phyloP scores from a whole-genome alignment of 2,888 invertebrate genomes.

The Ectropis crepuscularia region DNA sequence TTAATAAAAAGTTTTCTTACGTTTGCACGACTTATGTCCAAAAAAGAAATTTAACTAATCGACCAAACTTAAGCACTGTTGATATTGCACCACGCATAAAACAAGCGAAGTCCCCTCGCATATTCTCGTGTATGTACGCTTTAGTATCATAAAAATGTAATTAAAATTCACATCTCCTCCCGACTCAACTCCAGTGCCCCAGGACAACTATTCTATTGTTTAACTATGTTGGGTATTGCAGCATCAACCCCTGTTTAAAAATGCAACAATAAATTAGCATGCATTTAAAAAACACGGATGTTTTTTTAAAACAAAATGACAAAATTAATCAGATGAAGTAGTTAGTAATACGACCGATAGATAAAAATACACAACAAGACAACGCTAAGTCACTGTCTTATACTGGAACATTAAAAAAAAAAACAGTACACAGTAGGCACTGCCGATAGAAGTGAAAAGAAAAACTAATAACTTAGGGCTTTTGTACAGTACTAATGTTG shows the following conservation, averaged over 20 bases:
- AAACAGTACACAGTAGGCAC: too few relatives aligned
- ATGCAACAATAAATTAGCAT: slow-evolving; percentile 41
- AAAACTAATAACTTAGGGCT: too few relatives aligned
- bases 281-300: neutral
- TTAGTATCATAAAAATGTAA: slow-evolving; percentile 81
- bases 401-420: neutral
- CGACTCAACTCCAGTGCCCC: slow-evolving; percentile 54
- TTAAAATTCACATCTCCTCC: slow-evolving; percentile 78
- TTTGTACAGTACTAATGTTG: neutral
- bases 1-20: too few relatives aligned
- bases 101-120: slow-evolving; percentile 67
- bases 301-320: neutral
- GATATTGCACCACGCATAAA: slow-evolving; percentile 11
- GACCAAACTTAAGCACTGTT: slow-evolving; percentile 4
- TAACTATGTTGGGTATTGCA: slow-evolving; percentile 50
- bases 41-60: neutral
- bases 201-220: slow-evolving; percentile 72
- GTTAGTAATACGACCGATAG: too few relatives aligned
- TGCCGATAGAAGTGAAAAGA: too few relatives aligned
- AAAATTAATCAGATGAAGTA: too few relatives aligned
- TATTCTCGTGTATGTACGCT: slow-evolving; percentile 71
- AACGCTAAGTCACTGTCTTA: neutral
- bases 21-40: slow-evolving; percentile 43
- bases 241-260: slow-evolving; percentile 52
- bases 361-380: too few relatives aligned